Evolutionary conservation across 2,113 vertebrate species (phyloP).

Genomic region (Strix aluco): DNA sequence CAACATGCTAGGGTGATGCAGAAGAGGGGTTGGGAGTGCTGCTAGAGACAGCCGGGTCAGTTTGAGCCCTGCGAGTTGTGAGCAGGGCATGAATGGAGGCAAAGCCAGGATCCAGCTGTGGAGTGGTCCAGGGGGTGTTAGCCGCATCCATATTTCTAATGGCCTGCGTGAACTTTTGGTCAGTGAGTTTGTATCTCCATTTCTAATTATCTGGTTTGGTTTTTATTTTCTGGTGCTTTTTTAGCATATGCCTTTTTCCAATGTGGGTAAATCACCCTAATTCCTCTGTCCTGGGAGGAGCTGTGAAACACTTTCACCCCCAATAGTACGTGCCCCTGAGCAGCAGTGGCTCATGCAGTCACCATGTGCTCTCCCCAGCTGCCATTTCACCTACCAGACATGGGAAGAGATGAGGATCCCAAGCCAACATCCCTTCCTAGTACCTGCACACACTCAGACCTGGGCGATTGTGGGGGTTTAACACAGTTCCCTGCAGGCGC

Average conservation of each 20-base stretch:
- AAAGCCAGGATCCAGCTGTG: background rate
- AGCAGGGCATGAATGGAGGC: background rate
- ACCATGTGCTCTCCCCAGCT: background rate
- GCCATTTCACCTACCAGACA: accelerated
- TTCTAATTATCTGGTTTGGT: background rate
- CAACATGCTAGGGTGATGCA: background rate
- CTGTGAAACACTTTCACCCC: background rate
- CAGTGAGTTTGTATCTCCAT: background rate
- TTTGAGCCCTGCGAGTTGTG: background rate
- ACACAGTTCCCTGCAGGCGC: accelerated
- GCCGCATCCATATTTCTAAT: background rate
- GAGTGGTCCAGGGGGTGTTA: background rate
- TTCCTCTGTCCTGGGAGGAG: background rate
- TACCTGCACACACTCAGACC: accelerated
- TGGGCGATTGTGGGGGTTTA: background rate
- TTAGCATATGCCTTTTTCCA: background rate
- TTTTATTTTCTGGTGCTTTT: background rate
- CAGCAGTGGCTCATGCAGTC: accelerated
- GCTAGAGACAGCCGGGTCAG: background rate
- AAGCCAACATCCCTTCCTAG: background rate
- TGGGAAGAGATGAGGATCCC: background rate
- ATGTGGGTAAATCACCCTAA: background rate
- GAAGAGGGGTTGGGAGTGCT: background rate
- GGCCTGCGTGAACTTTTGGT: background rate
- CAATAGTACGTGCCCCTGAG: accelerated